Evolutionary conservation across 2,888 invertebrate genomes (phyloP).

Genomic region (Subacronicta megacephala): DNA sequence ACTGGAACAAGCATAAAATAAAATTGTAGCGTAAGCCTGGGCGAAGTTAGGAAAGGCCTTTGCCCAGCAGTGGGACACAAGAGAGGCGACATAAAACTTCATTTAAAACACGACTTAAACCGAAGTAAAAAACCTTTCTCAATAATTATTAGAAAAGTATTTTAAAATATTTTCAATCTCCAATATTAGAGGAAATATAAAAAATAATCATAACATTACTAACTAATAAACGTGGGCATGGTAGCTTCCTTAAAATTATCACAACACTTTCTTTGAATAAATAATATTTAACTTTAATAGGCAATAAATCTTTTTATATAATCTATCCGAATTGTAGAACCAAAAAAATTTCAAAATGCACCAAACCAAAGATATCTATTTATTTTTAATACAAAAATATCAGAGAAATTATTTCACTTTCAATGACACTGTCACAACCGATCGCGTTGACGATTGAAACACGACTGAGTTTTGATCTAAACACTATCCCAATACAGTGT

Average conservation of each 20-base stretch:
- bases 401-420: conserved; percentile 21
- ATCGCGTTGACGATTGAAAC: not conserved
- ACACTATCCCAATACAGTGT: conserved; percentile 3
- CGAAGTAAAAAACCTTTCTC: too few species aligned
- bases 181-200: too few species aligned
- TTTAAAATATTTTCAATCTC: too few species aligned
- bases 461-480: conserved; percentile 20
- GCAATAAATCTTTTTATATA: not conserved
- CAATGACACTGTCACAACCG: not conserved
- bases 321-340: too few species aligned
- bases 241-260: not conserved
- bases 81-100: too few species aligned
- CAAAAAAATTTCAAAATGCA: not conserved
- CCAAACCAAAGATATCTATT: too few species aligned
- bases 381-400: conserved; percentile 9
- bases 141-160: too few species aligned
- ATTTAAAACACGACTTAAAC: too few species aligned
- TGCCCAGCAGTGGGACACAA: too few species aligned
- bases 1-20: conserved; percentile 40
- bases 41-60: too few species aligned
- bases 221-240: conserved; percentile 37
- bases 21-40: too few species aligned
- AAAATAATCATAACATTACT: conserved; percentile 4
- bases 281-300: not conserved
- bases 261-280: conserved; percentile 3